Base-by-base conservation (phyloP, 2,113 vertebrate species). In the Pituophis catenifer region DNA sequence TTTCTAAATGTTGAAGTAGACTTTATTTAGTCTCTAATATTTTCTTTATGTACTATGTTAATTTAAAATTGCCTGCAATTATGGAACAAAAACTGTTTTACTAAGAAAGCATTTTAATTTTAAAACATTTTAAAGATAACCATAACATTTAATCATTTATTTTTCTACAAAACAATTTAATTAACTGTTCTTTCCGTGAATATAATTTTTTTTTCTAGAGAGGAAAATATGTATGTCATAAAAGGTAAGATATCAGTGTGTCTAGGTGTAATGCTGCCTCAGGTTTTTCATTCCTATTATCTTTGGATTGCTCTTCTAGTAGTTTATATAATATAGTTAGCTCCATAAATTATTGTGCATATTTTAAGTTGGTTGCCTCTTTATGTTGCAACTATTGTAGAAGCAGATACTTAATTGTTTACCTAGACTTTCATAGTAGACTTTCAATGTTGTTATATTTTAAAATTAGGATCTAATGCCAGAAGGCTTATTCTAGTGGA, bases 161-260 rank as follows among this genome's bases (percentile, higher is more conserved):
- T 53, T n/a, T 58, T 94, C 90, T 86, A 48, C 92, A 48, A 94
- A 95, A 91, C 29, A 38, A 94, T 24, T 93, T 50, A 93, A 0
- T 10, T 26, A 92, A 24, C 65, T 48, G 44, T 90, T 94, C 0
- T 57, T 1, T n/a, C 58, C 88, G 90, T 89, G 3, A 93, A 90
- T 4, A 2, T 23, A 9, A 9, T 0, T 58, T 23, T 91, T 91
- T 53, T n/a, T 0, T 0, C 59, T 92, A 88, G 5, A 26, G 4
- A 12, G 26, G 29, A 29, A n/a, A 87, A 89, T 12, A 44, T 75
- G 9, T 1, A 2, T 89, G 93, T 38, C 54, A 33, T 23, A 88
- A 91, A 94, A 11, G 44, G 19, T 90, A 4, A 21, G 26, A n/a
- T 88, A n/a, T 29, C 5, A 70, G 13, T 24, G 44, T 92, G 11